phyloP scores from a whole-genome alignment of 1,140 invertebrate genomes.

The Marisa cornuarietis region DNA sequence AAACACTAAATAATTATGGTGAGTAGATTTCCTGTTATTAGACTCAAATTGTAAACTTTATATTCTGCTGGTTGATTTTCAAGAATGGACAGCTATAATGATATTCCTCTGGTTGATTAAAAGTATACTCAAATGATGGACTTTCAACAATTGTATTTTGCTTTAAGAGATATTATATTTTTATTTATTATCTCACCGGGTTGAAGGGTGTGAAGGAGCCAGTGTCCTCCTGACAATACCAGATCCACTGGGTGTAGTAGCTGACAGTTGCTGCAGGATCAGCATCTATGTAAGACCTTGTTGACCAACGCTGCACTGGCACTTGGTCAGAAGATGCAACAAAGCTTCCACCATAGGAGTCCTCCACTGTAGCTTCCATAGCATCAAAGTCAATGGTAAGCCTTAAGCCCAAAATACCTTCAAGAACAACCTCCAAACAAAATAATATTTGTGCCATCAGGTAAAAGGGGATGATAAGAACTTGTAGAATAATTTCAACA shows the following conservation, averaged over 20 bases:
- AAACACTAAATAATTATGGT: too few relatives aligned
- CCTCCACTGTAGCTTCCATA: not conserved
- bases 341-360: not conserved
- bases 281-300: conserved; percentile 2
- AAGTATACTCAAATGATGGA: too few relatives aligned
- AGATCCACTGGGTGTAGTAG: conserved; percentile 19
- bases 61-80: not conserved
- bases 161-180: not conserved
- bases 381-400: conserved; percentile 2
- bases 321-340: not conserved
- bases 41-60: not conserved
- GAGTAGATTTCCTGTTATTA: not conserved
- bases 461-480: too few relatives aligned
- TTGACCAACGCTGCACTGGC: conserved; percentile 7
- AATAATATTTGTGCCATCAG: too few relatives aligned
- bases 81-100: not conserved
- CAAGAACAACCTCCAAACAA: conserved; percentile 5
- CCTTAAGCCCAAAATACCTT: not conserved
- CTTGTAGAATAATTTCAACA: too few relatives aligned
- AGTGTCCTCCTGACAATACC: not conserved
- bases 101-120: not conserved
- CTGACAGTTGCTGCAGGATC: not conserved
- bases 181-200: not conserved
- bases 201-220: not conserved
- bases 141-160: not conserved